Evolutionary conservation across 2,113 vertebrate species (phyloP), one percentile per base, ranked within the genome.

Genomic region (Otus sunia): DNA sequence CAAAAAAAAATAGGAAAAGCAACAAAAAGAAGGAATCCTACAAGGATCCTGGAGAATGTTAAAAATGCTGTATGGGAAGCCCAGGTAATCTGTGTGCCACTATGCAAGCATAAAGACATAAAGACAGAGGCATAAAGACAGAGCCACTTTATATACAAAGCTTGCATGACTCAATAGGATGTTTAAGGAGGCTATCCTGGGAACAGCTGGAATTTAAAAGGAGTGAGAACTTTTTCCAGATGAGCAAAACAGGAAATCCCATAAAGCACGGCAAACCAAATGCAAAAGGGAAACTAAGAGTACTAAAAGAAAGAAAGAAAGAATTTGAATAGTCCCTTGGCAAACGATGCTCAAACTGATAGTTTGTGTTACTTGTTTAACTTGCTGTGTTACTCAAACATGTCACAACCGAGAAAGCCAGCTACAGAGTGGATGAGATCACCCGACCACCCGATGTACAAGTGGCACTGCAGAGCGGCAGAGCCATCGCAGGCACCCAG

Each of bases 381-480:
- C 64, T 59, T 34, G 34, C 32, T 68, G 4, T 5, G 14, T 74
- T 59, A 36, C 26, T 67, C 37, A 37, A 22, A 43, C 36, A 9
- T 1, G 26, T 22, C 60, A 52, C 22, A 37, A 18, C 14, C 15
- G 49, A 39, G 47, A 49, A 49, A 39, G 39, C 14, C 39, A 49
- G 41, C 25, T 32, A 22, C 30, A 58, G 59, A 66, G 34, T 2
- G 8, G 73, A 11, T 34, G 58, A 37, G 55, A 21, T 20, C 72
- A 68, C 25, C 15, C 3, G 0, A 22, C 15, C 55, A 62, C 37
- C 11, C 3, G 0, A n/a, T 4, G 19, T 6, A 15, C 34, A 30
- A 34, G 16, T 27, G 26, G 36, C 32, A 52, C 32, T 27, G 39
- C 2, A 2, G 63, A 47, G 29, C 2, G n/a, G 30, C 39, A 84